Conservation (phyloP, 1,140 invertebrate genomes). For the Drosophila sucinea region DNA sequence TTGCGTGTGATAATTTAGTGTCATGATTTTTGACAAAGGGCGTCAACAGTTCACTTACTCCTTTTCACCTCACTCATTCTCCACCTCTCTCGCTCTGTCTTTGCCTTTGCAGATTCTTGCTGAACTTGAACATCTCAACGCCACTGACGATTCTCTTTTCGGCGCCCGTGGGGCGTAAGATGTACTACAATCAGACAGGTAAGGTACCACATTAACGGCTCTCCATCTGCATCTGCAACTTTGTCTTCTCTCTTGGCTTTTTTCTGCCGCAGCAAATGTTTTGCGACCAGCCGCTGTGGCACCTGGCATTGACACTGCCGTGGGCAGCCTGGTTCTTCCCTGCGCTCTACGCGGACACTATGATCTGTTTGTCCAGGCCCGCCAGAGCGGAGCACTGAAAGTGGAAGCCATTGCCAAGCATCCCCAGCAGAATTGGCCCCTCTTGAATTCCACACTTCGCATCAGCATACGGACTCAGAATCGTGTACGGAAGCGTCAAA, state of each 20-base stretch:
- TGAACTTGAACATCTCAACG: constrained; percentile 72
- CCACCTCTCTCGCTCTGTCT: constrained; percentile 31
- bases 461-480: constrained; percentile 78
- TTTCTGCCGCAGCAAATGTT: constrained; percentile 57
- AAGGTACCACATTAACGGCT: constrained; percentile 23
- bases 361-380: constrained; percentile 74
- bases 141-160: constrained; percentile 79
- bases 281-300: constrained; percentile 55
- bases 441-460: constrained; percentile 72
- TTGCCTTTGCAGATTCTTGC: constrained; percentile 70
- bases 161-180: constrained; percentile 71
- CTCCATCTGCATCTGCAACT: neutral
- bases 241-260: constrained; percentile 15
- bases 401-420: constrained; percentile 72
- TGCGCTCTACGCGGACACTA: constrained; percentile 78
- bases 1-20: constrained; percentile 76
- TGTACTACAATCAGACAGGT: constrained; percentile 82
- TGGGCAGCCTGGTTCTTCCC: constrained; percentile 68
- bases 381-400: constrained; percentile 65
- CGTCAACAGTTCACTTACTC: constrained; percentile 71
- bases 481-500: constrained; percentile 75
- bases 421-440: constrained; percentile 69
- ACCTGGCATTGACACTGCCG: constrained; percentile 37
- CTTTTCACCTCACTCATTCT: constrained; percentile 27
- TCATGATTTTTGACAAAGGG: constrained; percentile 77